Evolutionary conservation across 1,140 invertebrate species (phyloP), one percentile per base, ranked within the genome.

Genomic region (Platorchestia sp.): DNA sequence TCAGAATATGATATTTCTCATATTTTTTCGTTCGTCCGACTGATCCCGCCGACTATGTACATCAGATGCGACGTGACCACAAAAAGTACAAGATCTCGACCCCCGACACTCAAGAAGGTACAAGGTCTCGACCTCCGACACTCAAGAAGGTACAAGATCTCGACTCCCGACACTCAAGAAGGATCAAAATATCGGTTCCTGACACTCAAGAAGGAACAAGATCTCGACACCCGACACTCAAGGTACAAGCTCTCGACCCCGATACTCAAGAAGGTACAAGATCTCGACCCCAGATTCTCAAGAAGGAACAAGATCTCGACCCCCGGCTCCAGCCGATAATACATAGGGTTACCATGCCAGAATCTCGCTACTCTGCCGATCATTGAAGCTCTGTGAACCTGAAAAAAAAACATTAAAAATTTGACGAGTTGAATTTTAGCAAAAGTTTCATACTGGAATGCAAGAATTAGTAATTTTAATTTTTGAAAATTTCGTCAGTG

Each of bases 301-400:
- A n/a, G n/a, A n/a, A n/a, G n/a, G n/a, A n/a, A n/a, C n/a, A n/a
- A n/a, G n/a, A n/a, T n/a, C n/a, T n/a, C n/a, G n/a, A n/a, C n/a
- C 59, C 59, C 36, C 59, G 59, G 36, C 10, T 10, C 27, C 10
- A 51, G 47, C 19, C 19, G 10, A 89, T 5, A 41, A 41, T 42
- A 41, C 87, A 5, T 47, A 6, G 45, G 91, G 91, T 93, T 93
- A 93, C 91, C 91, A 93, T n/a, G 45, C 91, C 7, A 93, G 43
- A 14, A 93, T 93, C 45, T 93, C 91, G 45, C 45, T 90, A 22
- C 3, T 47, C 91, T 93, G 91, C 45, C 91, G 91, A 47, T 93
- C 91, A 93, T 45, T 93, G 45, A 93, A 93, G 44, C 44, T 93
- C 45, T 45, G 43, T 10, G 91, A 45, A 93, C n/a, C 91, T 93